phyloP scores from a whole-genome alignment of 2,797 vertebrate species.

The Cyprinodon diabolis region DNA sequence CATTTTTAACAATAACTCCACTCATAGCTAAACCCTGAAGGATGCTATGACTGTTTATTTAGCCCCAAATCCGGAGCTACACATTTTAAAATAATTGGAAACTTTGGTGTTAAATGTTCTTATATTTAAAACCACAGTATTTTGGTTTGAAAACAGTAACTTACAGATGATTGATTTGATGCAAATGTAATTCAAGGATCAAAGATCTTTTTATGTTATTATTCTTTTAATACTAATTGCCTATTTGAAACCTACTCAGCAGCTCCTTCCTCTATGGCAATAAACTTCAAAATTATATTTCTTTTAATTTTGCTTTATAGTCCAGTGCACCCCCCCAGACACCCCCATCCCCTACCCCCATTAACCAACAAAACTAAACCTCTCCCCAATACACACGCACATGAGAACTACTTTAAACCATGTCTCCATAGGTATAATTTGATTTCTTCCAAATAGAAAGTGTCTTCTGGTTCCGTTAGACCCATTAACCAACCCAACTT shows the following conservation, averaged over 20 bases:
- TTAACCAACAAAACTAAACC: too few species aligned
- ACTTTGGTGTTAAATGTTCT: neutral
- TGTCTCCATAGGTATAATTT: neutral
- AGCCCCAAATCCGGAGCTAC: neutral
- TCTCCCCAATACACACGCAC: too few species aligned
- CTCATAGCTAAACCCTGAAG: neutral
- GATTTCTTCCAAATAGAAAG: slow-evolving; percentile 3
- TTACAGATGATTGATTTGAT: neutral
- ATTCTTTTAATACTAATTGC: too few species aligned
- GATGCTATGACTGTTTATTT: neutral
- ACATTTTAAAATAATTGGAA: neutral
- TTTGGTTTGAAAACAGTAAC: neutral
- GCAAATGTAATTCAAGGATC: neutral
- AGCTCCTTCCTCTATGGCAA: neutral
- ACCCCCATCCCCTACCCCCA: too few species aligned
- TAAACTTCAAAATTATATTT: neutral
- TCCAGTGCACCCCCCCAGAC: neutral
- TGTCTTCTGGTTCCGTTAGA: slow-evolving; percentile 6
- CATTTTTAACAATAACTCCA: neutral
- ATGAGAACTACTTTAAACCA: neutral
- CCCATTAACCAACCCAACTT: slow-evolving; percentile 15
- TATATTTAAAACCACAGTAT: neutral
- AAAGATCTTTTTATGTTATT: neutral
- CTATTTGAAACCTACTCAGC: too few species aligned
- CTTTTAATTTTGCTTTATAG: neutral